These are phyloP conservation scores for Pheosia tremula DNA, from an alignment of 2,888 invertebrate genomes.

Conservation along the genomic window DNA sequence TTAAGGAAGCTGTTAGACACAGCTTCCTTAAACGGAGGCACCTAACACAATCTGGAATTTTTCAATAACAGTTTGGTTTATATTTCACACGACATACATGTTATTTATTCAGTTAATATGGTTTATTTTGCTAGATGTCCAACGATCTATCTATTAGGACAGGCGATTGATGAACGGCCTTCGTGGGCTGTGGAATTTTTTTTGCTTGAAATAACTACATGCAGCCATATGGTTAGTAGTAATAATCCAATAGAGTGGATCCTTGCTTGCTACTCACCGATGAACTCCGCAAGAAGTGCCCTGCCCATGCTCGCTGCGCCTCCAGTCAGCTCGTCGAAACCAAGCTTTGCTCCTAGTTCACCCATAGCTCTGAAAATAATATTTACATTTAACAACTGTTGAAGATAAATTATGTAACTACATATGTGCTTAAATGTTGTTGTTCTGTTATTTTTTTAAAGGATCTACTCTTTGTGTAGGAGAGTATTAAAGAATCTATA, in stretches of 20 bases:
- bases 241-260: too few species aligned
- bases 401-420: too few species aligned
- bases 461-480: too few species aligned
- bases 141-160: neutral
- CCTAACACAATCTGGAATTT: constrained; percentile 19
- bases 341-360: constrained; percentile 86
- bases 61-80: constrained; percentile 20
- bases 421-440: too few species aligned
- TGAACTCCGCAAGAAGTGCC: constrained; percentile 93
- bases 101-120: neutral
- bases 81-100: constrained; percentile 11
- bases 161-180: neutral
- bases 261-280: constrained; percentile 79
- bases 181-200: too few species aligned
- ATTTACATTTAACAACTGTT: neutral
- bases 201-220: too few species aligned
- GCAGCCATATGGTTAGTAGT: too few species aligned
- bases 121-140: neutral
- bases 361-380: constrained; percentile 74
- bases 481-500: too few species aligned
- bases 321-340: constrained; percentile 88
- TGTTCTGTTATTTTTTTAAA: too few species aligned
- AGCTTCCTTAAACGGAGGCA: too few species aligned
- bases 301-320: constrained; percentile 90
- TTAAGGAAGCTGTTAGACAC: constrained; percentile 23